These are phyloP conservation scores for Indicator indicator DNA, from an alignment of 2,113 vertebrate genomes.

Conservation along the genomic window DNA sequence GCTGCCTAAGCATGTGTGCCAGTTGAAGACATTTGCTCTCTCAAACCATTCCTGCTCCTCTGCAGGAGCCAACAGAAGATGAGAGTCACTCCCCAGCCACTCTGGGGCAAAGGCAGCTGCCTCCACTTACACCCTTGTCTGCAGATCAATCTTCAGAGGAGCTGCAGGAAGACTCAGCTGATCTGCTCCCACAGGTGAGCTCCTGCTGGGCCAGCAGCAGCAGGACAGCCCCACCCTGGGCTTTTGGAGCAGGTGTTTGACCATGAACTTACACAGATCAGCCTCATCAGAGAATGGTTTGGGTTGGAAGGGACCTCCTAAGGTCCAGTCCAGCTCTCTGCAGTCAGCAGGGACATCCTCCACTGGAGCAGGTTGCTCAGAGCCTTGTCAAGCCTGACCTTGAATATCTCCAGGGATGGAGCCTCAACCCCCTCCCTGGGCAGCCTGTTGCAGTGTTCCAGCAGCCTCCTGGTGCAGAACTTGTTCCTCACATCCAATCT, in stretches of 20 bases:
- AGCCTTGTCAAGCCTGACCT: too few relatives aligned
- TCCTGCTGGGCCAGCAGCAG: neutral
- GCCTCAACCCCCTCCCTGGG: too few relatives aligned
- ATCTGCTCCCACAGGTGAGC: neutral
- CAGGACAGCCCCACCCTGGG: neutral
- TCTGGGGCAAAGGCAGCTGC: neutral
- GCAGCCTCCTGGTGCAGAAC: too few relatives aligned
- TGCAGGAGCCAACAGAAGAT: neutral
- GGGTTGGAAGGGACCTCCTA: too few relatives aligned
- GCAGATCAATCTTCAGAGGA: neutral
- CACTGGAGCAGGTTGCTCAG: too few relatives aligned
- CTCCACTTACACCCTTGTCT: neutral
- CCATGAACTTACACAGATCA: rapidly evolving
- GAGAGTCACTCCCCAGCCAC: rapidly evolving
- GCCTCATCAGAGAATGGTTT: neutral
- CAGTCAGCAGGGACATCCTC: too few relatives aligned
- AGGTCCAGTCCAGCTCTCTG: too few relatives aligned
- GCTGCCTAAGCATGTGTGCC: neutral
- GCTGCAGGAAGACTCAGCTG: neutral
- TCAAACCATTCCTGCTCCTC: neutral
- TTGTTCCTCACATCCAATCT: too few relatives aligned
- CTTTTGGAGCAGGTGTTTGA: neutral
- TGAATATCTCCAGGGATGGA: too few relatives aligned
- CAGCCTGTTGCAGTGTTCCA: too few relatives aligned
- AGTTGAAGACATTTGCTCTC: neutral